Base-by-base conservation (phyloP, 2,113 vertebrate genomes). In the Rhodinocichla rosea region DNA sequence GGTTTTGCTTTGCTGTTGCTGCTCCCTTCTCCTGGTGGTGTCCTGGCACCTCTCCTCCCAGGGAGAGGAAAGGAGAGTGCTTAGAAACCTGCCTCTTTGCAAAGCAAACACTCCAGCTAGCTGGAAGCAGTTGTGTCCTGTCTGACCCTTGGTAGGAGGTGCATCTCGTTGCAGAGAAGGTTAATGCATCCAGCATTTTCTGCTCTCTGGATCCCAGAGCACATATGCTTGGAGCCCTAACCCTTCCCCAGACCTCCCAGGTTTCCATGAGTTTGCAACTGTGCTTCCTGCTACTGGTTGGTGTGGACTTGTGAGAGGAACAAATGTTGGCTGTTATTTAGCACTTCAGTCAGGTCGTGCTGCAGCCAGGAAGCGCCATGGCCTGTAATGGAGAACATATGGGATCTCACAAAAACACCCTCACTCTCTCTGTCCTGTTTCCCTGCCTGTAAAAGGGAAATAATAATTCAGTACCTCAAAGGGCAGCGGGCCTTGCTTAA, bases 231-330 rank as follows among this genome's bases (percentile, higher is more conserved):
- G 50, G 30, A 53, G 24, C 35, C 63, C 65, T 92, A 76, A 28
- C 20, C 16, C n/a, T 95, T 79, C 37, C 60, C 32, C 49, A 64
- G 94, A 95, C 81, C 92, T 94, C 94, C 85, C 90, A 93, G 81
- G 70, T 90, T 86, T 91, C 55, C 57, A 57, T 35, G 90, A 92
- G 62, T 35, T 89, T 81, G 65, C 79, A 93, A 7, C 52, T 71
- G 45, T 56, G 60, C 65, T 96, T 94, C 83, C 79, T 96, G 93
- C 90, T 96, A 75, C 93, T 90, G 76, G 75, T 60, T 83, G 76
- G 59, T 94, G 52, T 71, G 92, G 83, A 80, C 0, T 0, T 49
- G 81, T 13, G 50, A 92, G 65, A 82, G n/a, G 82, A 94, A 83
- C 85, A 93, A 94, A 89, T 40, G 68, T 32, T 81, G 85, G 73